A percentile compares a stretch with the other conserved stretches of the same genome.
Conservation (phyloP, 2,113 vertebrate species). For the Propithecus coquereli region DNA sequence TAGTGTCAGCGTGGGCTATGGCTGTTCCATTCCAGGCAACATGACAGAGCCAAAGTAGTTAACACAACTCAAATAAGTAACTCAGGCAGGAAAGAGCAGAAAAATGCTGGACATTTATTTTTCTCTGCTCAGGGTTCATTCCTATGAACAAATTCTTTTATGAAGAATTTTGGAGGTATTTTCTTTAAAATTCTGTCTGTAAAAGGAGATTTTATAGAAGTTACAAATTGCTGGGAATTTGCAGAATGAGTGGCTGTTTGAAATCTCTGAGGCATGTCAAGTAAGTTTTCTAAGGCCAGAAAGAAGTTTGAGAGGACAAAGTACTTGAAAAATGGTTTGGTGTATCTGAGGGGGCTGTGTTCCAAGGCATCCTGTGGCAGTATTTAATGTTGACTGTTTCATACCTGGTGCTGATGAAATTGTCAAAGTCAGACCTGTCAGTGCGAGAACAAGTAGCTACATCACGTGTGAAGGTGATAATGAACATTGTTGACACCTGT, state of each 20-base stretch:
- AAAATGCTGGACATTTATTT: background rate
- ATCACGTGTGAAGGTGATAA: background rate
- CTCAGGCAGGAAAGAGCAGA: background rate
- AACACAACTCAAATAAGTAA: background rate
- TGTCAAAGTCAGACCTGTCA: background rate
- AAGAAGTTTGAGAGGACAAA: background rate
- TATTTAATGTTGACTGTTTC: background rate
- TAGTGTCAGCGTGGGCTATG: background rate
- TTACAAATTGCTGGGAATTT: background rate
- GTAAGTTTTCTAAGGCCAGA: background rate
- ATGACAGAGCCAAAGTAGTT: background rate
- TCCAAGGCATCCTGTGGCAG: background rate
- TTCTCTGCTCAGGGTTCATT: background rate
- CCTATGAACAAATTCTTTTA: background rate
- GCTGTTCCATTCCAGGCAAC: background rate
- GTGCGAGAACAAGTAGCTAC: background rate
- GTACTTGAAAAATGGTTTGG: background rate
- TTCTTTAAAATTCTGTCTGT: background rate
- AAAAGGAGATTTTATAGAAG: background rate
- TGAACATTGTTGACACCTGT: background rate
- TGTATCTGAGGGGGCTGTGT: background rate
- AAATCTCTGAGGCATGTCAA: background rate
- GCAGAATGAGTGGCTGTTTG: background rate
- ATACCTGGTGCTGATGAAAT: background rate
- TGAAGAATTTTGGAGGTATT: background rate